Conservation (phyloP, 2,113 vertebrate species). For the Megaceryle maxima region DNA sequence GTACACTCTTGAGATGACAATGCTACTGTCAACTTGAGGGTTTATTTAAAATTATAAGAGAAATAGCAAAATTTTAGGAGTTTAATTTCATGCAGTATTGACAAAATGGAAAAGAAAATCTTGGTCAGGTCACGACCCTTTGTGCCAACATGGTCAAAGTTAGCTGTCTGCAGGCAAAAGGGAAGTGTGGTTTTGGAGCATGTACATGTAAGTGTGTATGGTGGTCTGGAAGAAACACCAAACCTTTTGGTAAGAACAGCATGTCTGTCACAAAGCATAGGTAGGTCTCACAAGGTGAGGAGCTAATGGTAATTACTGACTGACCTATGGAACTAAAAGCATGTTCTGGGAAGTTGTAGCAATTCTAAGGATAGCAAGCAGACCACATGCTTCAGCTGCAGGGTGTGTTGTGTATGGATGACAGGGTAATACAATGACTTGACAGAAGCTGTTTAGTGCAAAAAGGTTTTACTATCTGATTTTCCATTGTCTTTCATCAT, state of each 20-base stretch:
- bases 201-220: accelerated
- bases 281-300: neutral
- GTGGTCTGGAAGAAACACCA: neutral
- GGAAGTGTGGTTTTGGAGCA: neutral
- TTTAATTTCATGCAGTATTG: neutral
- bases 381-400: neutral
- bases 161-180: neutral
- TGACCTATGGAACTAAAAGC: neutral
- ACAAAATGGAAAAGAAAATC: neutral
- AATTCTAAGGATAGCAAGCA: neutral
- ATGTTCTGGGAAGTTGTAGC: accelerated
- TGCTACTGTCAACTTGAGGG: neutral
- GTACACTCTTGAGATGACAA: neutral
- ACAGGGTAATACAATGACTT: neutral
- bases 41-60: neutral
- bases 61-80: neutral
- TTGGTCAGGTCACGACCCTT: neutral
- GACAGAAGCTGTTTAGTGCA: neutral
- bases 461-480: neutral
- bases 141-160: neutral
- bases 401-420: neutral
- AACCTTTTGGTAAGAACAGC: neutral
- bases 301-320: neutral
- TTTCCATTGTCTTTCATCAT: neutral
- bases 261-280: neutral